Conservation (phyloP, 2,113 vertebrate species). For the Tychaedon coryphoeus region DNA sequence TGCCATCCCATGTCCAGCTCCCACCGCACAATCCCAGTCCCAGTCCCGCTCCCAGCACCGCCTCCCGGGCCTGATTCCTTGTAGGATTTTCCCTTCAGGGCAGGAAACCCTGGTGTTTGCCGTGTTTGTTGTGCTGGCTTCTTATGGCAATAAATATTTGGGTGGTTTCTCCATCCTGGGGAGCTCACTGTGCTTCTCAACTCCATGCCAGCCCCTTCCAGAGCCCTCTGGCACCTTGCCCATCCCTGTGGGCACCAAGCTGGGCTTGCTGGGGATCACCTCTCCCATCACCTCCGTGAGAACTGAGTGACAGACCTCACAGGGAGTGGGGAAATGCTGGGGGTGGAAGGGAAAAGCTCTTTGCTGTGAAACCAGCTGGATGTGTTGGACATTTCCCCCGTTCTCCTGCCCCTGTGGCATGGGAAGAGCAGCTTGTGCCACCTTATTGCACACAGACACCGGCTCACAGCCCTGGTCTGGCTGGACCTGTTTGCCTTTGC, state of each 20-base stretch:
- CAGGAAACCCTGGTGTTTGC: not conserved
- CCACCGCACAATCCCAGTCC: rapidly evolving
- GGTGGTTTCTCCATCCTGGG: rapidly evolving
- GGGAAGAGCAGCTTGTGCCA: not conserved
- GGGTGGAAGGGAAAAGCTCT: not conserved
- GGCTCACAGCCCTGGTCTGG: not conserved
- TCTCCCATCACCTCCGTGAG: rapidly evolving
- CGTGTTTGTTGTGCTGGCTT: not conserved
- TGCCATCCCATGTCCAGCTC: slow-evolving; percentile 13
- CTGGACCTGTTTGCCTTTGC: not conserved
- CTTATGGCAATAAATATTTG: rapidly evolving
- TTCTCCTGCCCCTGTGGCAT: not conserved
- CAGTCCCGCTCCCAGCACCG: rapidly evolving
- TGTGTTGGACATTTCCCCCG: rapidly evolving
- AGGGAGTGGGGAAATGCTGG: rapidly evolving
- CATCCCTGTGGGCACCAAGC: not conserved
- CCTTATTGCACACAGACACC: not conserved
- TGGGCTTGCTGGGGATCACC: not conserved
- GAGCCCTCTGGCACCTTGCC: not conserved
- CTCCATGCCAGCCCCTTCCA: rapidly evolving
- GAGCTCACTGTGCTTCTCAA: rapidly evolving
- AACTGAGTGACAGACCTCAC: rapidly evolving
- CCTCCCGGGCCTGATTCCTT: rapidly evolving
- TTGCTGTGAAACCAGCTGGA: rapidly evolving
- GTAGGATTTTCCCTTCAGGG: not conserved